Base-by-base conservation (phyloP, 1,140 invertebrate species). In the Philaenus spumarius region DNA sequence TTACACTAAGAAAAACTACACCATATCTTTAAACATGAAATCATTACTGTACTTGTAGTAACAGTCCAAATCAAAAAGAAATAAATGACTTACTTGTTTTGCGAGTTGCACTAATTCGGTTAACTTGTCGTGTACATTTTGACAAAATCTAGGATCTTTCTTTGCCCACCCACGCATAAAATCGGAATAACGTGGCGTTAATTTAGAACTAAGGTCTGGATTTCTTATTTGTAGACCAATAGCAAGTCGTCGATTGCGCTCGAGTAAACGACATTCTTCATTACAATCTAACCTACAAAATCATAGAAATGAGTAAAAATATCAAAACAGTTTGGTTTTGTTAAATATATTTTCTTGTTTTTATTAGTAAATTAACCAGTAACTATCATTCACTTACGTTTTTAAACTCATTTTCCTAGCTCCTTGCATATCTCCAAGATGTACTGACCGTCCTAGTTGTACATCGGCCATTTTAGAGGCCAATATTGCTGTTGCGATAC, bases 211-310 rank as follows among this genome's bases (percentile, higher is more conserved):
- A 7, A 93, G 72, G 71, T 95, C 92, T 0, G 93, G 89, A 75
- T 95, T 94, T 17, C 85, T 83, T 45, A 96, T 89, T 72, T 95
- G 91, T 37, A 98, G 73, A 6, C 92, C 94, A 34, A 94, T 78
- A 0, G 93, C 93, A 19, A 98, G 62, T 34, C 88, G 82, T 24
- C 88, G 80, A 72, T 96, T 95, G 46, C 95, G 82, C 66, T 95
- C 93, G 24, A 91, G 75, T 43, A 87, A 69, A 50, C 85, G 83
- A 72, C 95, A 98, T 62, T 95, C 91, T 42, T 95, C 90, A 71
- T 92, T 91, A 74, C 95, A 98, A 60, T 96, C 90, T 63, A 98
- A 72, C 11, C 86, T 88, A 64, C 15, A 74, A 73, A 59, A 30
- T 4, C 9, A 30, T 30, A 30, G n/a, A n/a, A n/a, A n/a, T n/a